phyloP scores from a whole-genome alignment of 2,113 vertebrate species.

The Baryphthengus martii region DNA sequence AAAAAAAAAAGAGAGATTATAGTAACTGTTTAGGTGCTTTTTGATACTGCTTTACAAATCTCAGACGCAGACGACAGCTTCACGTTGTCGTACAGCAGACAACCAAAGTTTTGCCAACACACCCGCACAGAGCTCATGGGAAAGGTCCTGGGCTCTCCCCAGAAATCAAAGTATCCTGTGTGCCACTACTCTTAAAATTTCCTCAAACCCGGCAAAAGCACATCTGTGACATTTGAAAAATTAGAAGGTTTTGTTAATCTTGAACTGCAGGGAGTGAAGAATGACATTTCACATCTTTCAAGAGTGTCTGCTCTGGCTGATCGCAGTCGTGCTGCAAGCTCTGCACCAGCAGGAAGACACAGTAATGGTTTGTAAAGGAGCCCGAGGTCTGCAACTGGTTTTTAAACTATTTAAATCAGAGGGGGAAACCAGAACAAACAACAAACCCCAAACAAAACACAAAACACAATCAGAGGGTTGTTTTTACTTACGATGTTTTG shows the following conservation, averaged over 20 bases:
- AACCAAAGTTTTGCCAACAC: not conserved
- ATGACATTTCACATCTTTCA: not conserved
- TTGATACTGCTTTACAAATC: not conserved
- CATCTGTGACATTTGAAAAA: not conserved
- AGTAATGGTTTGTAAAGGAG: not conserved
- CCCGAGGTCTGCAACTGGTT: not conserved
- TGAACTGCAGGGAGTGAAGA: not conserved
- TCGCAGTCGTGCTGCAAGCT: not conserved
- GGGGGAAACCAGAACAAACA: fast-evolving
- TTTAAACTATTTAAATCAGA: not conserved
- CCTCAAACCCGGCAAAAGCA: not conserved
- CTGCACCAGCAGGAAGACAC: not conserved
- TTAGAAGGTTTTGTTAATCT: not conserved
- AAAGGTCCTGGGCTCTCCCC: not conserved
- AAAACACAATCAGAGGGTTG: not conserved
- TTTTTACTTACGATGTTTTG: not conserved
- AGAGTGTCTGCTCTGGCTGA: not conserved
- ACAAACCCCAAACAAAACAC: not conserved
- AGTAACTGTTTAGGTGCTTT: not conserved
- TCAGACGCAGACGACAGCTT: not conserved
- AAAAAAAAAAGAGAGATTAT: too few species aligned
- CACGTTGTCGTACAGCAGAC: not conserved
- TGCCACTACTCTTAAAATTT: not conserved
- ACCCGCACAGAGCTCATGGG: not conserved
- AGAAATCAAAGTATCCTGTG: not conserved